Evolutionary conservation across 2,113 vertebrate genomes (phyloP).

Genomic region (Hyperopisus bebe): DNA sequence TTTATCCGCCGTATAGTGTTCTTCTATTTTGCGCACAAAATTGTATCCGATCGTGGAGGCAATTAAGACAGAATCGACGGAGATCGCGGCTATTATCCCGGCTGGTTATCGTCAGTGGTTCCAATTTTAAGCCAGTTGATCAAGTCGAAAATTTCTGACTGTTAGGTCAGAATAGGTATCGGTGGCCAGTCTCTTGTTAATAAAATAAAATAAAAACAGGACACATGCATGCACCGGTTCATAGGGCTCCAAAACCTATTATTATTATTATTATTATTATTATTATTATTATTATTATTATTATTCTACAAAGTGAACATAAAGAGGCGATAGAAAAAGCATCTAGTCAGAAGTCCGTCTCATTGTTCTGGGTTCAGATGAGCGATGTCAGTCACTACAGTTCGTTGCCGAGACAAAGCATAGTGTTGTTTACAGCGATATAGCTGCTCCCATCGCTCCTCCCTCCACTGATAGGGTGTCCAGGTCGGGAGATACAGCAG

Average conservation of each 20-base stretch:
- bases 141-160: not conserved
- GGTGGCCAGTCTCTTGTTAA: not conserved
- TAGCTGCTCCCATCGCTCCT: slow-evolving; percentile 33
- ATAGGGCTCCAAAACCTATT: not conserved
- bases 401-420: slow-evolving; percentile 38
- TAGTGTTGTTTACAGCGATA: slow-evolving; percentile 39
- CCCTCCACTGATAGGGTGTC: slow-evolving; percentile 27
- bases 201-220: slow-evolving; percentile 1
- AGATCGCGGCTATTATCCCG: not conserved
- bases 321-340: not conserved
- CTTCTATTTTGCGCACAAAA: slow-evolving; percentile 5
- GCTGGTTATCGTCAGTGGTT: not conserved
- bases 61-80: not conserved
- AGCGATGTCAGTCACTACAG: slow-evolving; percentile 17
- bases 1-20: slow-evolving; percentile 30
- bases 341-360: slow-evolving; percentile 16
- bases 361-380: slow-evolving; percentile 10
- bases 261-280: not conserved
- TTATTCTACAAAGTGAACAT: not conserved
- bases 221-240: not conserved
- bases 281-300: not conserved
- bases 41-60: not conserved
- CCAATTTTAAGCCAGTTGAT: not conserved
- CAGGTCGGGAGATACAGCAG: slow-evolving; percentile 22
- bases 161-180: not conserved